Base-by-base conservation (phyloP, 2,797 vertebrate genomes). In the Crypturellus tataupa region DNA sequence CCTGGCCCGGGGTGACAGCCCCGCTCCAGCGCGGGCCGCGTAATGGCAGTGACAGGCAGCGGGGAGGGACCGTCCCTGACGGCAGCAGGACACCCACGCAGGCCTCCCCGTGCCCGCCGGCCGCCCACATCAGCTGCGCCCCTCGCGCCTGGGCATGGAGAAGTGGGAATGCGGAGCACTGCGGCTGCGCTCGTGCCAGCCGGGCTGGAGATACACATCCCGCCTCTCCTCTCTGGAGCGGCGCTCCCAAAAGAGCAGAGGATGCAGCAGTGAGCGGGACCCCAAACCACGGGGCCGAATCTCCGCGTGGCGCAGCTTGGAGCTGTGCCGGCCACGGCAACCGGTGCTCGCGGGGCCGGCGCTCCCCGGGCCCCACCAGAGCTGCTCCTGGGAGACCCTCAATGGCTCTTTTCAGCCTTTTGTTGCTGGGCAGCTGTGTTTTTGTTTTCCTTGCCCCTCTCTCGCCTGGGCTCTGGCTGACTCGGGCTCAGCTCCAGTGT, bases 391-490 rank as follows among this genome's bases (percentile, higher is more conserved):
- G 70, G 92, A 96, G 93, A 89, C 85, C 56, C 71, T 95, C 77
- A 96, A 95, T 93, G 77, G 94, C 47, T 94, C 95, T 95, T 97
- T 96, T 96, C 94, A 97, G 87, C 80, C 94, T 95, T 97, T 96
- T 94, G 94, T 92, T 96, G 97, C 95, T 96, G 96, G 97, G 95
- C 97, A 97, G 97, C 96, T 96, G 96, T 97, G 94, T 96, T 97
- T 97, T 95, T 97, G 95, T 97, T 97, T 97, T 94, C 96, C 89
- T 80, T 96, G 94, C 94, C 95, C 85, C 94, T 93, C 81, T 93
- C 89, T 94, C 84, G 92, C 85, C 40, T 4, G 40, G 40, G 65
- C 85, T 56, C 87, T 87, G 23, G 6, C 79, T 92, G 96, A 94
- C 91, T 93, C 37, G 2, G 97, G 94, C 93, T 96, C 59, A 16